These are phyloP conservation scores for Nasonia giraulti DNA, from an alignment of 1,140 invertebrate species.

Conservation along the genomic window DNA sequence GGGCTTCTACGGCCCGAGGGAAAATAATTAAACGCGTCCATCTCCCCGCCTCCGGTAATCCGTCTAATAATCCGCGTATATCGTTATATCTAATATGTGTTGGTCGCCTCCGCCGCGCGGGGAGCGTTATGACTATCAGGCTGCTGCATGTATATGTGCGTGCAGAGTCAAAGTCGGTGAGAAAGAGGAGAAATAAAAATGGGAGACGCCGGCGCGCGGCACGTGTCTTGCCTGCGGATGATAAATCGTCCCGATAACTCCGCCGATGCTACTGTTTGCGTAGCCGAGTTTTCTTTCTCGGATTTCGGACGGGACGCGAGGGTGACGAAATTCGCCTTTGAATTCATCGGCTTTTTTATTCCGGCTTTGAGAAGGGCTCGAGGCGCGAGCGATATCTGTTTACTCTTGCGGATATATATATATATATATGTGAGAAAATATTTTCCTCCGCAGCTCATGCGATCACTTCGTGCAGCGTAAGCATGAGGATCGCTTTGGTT, in stretches of 20 bases:
- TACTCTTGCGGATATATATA: not conserved
- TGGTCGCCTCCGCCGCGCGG: not conserved
- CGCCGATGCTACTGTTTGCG: not conserved
- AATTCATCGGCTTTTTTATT: not conserved
- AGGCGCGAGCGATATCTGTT: too few species aligned
- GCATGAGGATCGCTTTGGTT: too few species aligned
- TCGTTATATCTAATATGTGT: constrained; percentile 46
- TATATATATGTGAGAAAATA: not conserved
- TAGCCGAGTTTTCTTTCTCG: not conserved
- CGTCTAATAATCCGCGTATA: constrained; percentile 50
- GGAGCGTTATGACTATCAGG: not conserved
- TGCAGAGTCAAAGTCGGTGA: not conserved
- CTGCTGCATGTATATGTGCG: not conserved
- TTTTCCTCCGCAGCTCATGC: too few species aligned
- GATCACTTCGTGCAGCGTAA: too few species aligned
- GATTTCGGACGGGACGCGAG: not conserved
- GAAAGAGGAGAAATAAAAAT: constrained; percentile 14
- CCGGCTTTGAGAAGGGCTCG: not conserved
- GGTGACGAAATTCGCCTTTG: not conserved
- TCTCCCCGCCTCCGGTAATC: constrained; percentile 36
- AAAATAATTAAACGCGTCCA: constrained; percentile 61
- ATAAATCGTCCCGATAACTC: constrained; percentile 32
- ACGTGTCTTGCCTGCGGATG: constrained; percentile 32
- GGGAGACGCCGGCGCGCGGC: not conserved
- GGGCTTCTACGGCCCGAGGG: constrained; percentile 52